Conservation (phyloP, 2,113 vertebrate genomes). For the Meleagris gallopavo region DNA sequence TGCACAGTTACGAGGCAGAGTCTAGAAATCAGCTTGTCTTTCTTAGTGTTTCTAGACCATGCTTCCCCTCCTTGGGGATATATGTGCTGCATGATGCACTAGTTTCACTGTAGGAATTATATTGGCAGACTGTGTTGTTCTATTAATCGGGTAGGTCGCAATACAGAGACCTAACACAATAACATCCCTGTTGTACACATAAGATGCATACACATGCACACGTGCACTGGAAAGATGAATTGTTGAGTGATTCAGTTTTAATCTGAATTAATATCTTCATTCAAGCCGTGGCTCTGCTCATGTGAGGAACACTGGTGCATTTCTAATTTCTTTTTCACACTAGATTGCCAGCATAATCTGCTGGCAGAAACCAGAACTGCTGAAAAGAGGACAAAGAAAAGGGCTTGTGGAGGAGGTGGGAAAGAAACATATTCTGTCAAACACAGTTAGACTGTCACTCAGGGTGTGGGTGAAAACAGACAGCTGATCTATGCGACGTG, state of each 20-base stretch:
- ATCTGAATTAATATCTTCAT: slow-evolving; percentile 74
- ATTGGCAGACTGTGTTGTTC: slow-evolving; percentile 18
- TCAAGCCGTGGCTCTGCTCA: slow-evolving; percentile 40
- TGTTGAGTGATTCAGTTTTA: slow-evolving; percentile 53
- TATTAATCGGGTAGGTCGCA: slow-evolving; percentile 40
- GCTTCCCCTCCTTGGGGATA: background rate
- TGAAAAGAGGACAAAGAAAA: slow-evolving; percentile 67
- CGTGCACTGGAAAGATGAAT: background rate
- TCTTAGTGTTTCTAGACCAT: background rate
- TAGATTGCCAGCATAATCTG: slow-evolving; percentile 56
- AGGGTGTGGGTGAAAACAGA: slow-evolving; percentile 37
- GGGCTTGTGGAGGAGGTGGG: slow-evolving; percentile 53
- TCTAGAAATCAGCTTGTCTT: background rate
- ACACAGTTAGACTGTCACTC: slow-evolving; percentile 14
- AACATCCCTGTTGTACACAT: background rate
- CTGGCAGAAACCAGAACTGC: slow-evolving; percentile 45
- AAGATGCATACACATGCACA: background rate
- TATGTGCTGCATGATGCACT: background rate
- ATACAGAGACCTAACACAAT: slow-evolving; percentile 23
- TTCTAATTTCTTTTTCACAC: slow-evolving; percentile 61
- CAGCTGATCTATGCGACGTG: background rate
- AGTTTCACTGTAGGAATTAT: slow-evolving; percentile 17
- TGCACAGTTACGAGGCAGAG: background rate
- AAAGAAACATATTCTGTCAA: slow-evolving; percentile 29
- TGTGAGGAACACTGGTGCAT: slow-evolving; percentile 44